Conservation (phyloP, 2,797 vertebrate genomes). For the Phataginus tetradactyla region DNA sequence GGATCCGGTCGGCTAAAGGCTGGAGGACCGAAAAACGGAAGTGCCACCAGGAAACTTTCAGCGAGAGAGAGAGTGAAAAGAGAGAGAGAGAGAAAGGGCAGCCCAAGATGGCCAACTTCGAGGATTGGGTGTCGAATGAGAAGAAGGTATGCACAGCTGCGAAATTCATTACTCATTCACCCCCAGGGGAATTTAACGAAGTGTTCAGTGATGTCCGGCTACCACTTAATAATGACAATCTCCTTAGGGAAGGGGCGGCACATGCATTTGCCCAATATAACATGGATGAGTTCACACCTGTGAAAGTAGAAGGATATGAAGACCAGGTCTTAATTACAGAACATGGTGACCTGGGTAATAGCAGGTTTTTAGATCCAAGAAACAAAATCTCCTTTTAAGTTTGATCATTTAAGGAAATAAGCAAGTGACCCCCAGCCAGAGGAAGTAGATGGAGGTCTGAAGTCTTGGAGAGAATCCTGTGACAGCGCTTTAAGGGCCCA, state of each 20-base stretch:
- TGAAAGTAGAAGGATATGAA: too few species aligned
- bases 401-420: conserved; percentile 97
- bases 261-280: too few species aligned
- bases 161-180: too few species aligned
- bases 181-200: too few species aligned
- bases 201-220: too few species aligned
- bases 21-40: background rate
- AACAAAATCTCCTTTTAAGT: conserved; percentile 97
- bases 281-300: too few species aligned
- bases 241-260: too few species aligned
- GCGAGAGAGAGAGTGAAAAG: background rate
- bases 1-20: background rate
- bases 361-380: conserved; percentile 95
- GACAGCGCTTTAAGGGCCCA: conserved; percentile 92
- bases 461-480: conserved; percentile 93
- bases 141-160: too few species aligned
- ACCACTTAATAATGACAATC: too few species aligned
- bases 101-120: too few species aligned
- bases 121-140: too few species aligned
- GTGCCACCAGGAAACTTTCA: background rate
- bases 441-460: conserved; percentile 89
- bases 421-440: conserved; percentile 91
- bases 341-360: conserved; percentile 95
- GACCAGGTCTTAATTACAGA: conserved; percentile 95
- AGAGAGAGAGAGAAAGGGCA: background rate